Evolutionary conservation across 2,113 vertebrate species (phyloP).

Genomic region (Scartelaos histophorus): DNA sequence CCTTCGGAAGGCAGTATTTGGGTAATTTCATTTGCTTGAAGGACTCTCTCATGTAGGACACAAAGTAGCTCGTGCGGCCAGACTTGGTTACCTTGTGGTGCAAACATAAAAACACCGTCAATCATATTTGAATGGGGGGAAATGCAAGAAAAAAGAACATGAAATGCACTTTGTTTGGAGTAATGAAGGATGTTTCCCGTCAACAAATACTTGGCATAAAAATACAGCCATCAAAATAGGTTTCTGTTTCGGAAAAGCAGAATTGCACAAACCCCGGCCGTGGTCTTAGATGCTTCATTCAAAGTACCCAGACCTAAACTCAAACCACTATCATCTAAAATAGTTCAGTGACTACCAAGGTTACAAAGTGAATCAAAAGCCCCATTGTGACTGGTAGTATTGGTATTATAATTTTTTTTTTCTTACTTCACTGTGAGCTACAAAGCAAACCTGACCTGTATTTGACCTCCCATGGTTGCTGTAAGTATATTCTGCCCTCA

Average conservation of each 20-base stretch:
- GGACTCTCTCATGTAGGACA: conserved; percentile 92
- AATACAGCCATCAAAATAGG: background rate
- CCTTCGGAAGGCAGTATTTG: conserved; percentile 97
- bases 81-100: conserved; percentile 85
- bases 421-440: too few relatives aligned
- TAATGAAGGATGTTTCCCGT: background rate
- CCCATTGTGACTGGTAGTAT: background rate
- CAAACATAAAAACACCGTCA: conserved; percentile 27
- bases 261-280: background rate
- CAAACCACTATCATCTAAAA: background rate
- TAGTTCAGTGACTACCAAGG: background rate
- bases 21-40: conserved; percentile 94
- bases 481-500: too few relatives aligned
- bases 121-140: background rate
- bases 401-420: too few relatives aligned
- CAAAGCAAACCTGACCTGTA: too few relatives aligned
- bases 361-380: background rate
- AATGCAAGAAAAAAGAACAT: conserved; percentile 3
- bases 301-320: background rate
- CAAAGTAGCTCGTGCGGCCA: conserved; percentile 94
- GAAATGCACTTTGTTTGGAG: background rate
- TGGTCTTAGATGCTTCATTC: background rate
- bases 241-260: background rate
- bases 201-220: background rate
- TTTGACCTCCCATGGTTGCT: too few relatives aligned